Base-by-base conservation (phyloP, 2,888 invertebrate species). In the Dastarcus helophoroides region DNA sequence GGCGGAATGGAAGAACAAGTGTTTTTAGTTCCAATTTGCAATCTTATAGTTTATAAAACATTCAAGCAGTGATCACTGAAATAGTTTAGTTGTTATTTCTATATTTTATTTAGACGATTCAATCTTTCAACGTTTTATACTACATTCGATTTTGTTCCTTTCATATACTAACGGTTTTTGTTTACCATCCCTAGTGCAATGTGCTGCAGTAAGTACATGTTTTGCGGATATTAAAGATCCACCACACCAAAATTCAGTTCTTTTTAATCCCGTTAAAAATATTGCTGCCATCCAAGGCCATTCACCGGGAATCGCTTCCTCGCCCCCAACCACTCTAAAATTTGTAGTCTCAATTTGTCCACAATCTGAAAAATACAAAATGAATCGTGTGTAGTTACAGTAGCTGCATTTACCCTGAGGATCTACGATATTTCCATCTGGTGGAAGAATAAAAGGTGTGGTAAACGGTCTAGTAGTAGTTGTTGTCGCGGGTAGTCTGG, bases 251-350 rank as follows among this genome's bases (percentile, higher is more conserved):
- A 89, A 90, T 60, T 89, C 89, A 0, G 83, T 77, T 14, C 86
- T 71, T 46, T 80, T 75, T 19, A 79, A 75, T 5, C 88, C 89
- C 51, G 88, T 86, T 26, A 91, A 67, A 60, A 84, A 91, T 45
- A 91, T 88, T 2, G 91, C 91, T 0, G 86, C 93, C 82, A 94
- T 84, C 93, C 93, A 94, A 0, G 94, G 93, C 88, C 90, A 90
- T 30, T 85, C 76, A 0, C 91, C 91, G 0, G 85, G 78, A 13
- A 79, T 67, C 0, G 89, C 71, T 54, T 82, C 79, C 31, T 81
- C 77, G 3, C 94, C 94, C 0, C 94, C 94, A 1, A 94, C 93
- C 23, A 94, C 86, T 3, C 93, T 74, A 40, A 83, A 88, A 23
- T 80, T 79, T 30, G 80, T 85, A 48, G 78, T 76, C 63, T 81